Conservation (phyloP, 2,113 vertebrate species). For the Crotalus horridus region DNA sequence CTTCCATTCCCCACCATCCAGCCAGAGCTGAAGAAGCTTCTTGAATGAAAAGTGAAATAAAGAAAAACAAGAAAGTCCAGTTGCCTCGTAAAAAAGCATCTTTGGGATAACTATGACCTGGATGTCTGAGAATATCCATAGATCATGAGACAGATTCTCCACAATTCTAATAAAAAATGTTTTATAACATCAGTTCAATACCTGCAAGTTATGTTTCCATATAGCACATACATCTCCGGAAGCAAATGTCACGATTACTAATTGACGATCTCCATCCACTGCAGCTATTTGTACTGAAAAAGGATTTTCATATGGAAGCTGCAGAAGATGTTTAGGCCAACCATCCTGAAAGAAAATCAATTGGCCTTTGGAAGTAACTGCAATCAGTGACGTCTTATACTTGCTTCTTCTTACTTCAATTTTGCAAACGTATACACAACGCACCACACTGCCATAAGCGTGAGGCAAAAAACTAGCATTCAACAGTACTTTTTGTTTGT, state of each 20-base stretch:
- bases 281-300: constrained; percentile 70
- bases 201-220: constrained; percentile 84
- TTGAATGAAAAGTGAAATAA: too few species aligned
- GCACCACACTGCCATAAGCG: constrained; percentile 76
- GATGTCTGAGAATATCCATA: too few species aligned
- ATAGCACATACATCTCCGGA: constrained; percentile 76
- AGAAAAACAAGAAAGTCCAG: too few species aligned
- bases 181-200: constrained; percentile 52
- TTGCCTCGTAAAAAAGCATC: too few species aligned
- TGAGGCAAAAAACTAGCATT: constrained; percentile 74
- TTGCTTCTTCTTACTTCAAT: constrained; percentile 50
- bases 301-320: constrained; percentile 81
- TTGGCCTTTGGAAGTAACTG: constrained; percentile 78
- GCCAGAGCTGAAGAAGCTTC: too few species aligned
- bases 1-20: too few species aligned
- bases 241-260: constrained; percentile 77
- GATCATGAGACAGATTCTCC: background rate
- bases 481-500: constrained; percentile 66
- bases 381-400: constrained; percentile 70
- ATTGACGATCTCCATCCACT: constrained; percentile 64
- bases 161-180: background rate
- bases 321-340: constrained; percentile 72
- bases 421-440: constrained; percentile 68
- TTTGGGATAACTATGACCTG: too few species aligned
- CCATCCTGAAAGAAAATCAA: constrained; percentile 84